Base-by-base conservation (phyloP, 2,113 vertebrate genomes). In the Rhea americana region DNA sequence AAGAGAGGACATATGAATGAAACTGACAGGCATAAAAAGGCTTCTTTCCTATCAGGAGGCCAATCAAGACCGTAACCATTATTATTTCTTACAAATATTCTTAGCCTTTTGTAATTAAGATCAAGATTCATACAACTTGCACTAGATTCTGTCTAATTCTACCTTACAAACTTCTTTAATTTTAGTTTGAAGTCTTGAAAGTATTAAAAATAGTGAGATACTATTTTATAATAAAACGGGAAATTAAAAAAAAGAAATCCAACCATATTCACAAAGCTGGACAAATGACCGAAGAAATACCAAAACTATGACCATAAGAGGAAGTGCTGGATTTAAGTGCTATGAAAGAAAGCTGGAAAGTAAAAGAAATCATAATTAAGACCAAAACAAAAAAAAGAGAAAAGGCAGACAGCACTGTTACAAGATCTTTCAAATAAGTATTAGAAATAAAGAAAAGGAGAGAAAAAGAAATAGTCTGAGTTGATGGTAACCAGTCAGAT, bases 331-430 rank as follows among this genome's bases (percentile, higher is more conserved):
- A 93, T 84, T 94, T 83, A 83, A 77, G 79, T 63, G 48, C 61
- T 86, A 73, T 93, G 76, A 93, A 96, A 90, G 67, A 81, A 85
- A 83, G 80, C 58, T 88, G 82, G 58, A 72, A 88, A 85, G 53
- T 37, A 86, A 86, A 84, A 92, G 75, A 88, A 81, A 65, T 20
- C 61, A 65, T 48, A 88, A 88, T 68, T 88, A 91, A 91, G 80
- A 88, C 48, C 85, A 92, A 94, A 88, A 30, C 32, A 78, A 91
- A 35, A 35, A 80, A 78, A n/a, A 92, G 30, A 88, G 63, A 67
- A 35, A 88, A 82, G 35, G 39, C 68, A 81, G 56, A 51, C 65
- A 93, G 51, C 18, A 18, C 11, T 55, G 45, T 67, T 86, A 59
- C 16, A 93, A 77, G 87, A 93, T 19, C 87, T 37, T 19, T 85